phyloP scores from a whole-genome alignment of 2,888 invertebrate genomes.

The Archips xylosteana region DNA sequence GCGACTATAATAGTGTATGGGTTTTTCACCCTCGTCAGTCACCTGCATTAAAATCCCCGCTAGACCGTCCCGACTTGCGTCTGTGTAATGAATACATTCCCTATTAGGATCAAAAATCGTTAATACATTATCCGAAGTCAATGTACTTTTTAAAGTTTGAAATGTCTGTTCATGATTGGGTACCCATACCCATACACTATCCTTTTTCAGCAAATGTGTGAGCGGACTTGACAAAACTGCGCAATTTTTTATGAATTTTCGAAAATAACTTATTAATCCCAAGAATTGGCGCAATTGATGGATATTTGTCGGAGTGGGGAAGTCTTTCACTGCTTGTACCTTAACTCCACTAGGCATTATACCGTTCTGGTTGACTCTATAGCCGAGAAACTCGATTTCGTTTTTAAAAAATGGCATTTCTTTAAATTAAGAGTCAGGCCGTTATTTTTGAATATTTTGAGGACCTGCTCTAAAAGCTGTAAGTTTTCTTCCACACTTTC shows the following conservation, averaged over 20 bases:
- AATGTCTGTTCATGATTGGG: slow-evolving; percentile 6
- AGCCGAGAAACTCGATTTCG: too few relatives aligned
- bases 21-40: slow-evolving; percentile 35
- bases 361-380: too few relatives aligned
- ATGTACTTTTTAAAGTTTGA: slow-evolving; percentile 27
- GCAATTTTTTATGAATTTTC: slow-evolving; percentile 49
- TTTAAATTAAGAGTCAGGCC: too few relatives aligned
- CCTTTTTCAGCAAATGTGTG: slow-evolving; percentile 46
- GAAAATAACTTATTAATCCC: slow-evolving; percentile 44
- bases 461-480: too few relatives aligned
- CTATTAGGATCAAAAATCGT: slow-evolving; percentile 41
- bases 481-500: too few relatives aligned
- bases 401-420: too few relatives aligned
- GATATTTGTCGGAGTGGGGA: slow-evolving; percentile 19
- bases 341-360: too few relatives aligned
- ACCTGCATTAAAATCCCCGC: slow-evolving; percentile 40
- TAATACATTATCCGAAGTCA: slow-evolving; percentile 13
- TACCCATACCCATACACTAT: slow-evolving; percentile 50
- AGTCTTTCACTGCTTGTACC: too few relatives aligned
- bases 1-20: slow-evolving; percentile 44
- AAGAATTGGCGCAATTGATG: slow-evolving; percentile 54
- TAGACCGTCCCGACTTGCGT: slow-evolving; percentile 42
- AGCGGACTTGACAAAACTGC: slow-evolving; percentile 48
- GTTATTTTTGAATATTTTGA: too few relatives aligned
- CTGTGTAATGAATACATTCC: too few relatives aligned